These are phyloP conservation scores for Latheticus oryzae DNA, from an alignment of 2,888 invertebrate species.

Conservation along the genomic window DNA sequence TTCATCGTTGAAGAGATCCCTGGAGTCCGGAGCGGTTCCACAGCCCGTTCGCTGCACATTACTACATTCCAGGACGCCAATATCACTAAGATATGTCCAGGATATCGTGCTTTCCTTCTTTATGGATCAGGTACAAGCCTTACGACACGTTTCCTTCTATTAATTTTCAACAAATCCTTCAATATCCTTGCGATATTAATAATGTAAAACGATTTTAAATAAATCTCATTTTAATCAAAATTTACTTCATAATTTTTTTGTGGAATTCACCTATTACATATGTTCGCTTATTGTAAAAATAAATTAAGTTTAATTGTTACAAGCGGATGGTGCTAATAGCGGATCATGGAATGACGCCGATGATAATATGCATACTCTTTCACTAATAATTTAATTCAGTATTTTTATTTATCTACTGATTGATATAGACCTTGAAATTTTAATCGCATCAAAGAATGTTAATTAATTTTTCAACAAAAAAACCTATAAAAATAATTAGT, in stretches of 20 bases:
- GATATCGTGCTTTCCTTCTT: constrained; percentile 36
- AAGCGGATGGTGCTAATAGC: constrained; percentile 21
- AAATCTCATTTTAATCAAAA: constrained; percentile 8
- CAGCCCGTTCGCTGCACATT: constrained; percentile 59
- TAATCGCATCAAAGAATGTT: no score
- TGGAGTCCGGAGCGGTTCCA: constrained; percentile 44
- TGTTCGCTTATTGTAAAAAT: constrained; percentile 11
- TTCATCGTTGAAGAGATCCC: constrained; percentile 37
- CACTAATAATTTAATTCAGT: no score
- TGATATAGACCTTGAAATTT: no score
- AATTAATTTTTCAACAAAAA: no score
- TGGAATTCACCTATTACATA: constrained; percentile 12
- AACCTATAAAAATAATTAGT: no score
- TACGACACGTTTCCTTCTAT: constrained; percentile 36
- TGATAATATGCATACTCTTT: constrained; percentile 24
- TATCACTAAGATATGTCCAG: constrained; percentile 57
- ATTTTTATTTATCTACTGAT: no score
- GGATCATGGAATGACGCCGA: constrained; percentile 3
- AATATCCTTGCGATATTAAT: constrained; percentile 24
- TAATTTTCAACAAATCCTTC: constrained; percentile 34
- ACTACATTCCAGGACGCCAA: constrained; percentile 65
- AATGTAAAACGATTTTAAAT: constrained; percentile 32
- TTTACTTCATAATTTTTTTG: constrained; percentile 6
- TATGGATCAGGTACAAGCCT: constrained; percentile 37
- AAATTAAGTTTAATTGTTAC: constrained; percentile 29